Conservation (phyloP, 1,140 invertebrate genomes). For the Reticulitermes speratus region DNA sequence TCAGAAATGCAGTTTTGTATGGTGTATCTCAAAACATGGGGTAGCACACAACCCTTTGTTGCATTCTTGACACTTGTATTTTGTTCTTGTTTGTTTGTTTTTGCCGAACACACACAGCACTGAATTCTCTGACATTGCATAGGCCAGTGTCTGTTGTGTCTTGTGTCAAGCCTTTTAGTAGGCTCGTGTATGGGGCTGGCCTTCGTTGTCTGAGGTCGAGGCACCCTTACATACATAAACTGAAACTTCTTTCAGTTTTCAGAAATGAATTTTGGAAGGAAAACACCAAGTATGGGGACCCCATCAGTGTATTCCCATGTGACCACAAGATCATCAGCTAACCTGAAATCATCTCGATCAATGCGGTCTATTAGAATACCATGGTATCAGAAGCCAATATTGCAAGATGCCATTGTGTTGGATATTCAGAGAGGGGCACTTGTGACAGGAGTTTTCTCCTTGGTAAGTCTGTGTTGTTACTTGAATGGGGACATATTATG, state of each 20-base stretch:
- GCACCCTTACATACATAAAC: no score
- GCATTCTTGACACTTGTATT: no score
- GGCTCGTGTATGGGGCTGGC: no score
- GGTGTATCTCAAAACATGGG: no score
- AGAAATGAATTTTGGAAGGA: constrained; percentile 60
- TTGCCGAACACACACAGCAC: no score
- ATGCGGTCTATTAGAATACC: constrained; percentile 72
- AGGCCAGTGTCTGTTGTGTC: no score
- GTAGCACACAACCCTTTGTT: no score
- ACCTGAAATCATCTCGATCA: constrained; percentile 74
- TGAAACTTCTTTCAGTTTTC: background rate
- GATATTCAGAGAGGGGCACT: constrained; percentile 78
- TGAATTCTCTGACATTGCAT: no score
- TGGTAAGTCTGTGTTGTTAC: constrained; percentile 56
- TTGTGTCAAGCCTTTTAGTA: no score
- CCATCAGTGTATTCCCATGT: constrained; percentile 84
- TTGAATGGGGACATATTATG: background rate
- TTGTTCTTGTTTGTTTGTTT: no score
- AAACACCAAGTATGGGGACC: constrained; percentile 74
- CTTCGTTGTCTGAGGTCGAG: no score
- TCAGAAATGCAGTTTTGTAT: no score
- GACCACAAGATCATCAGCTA: constrained; percentile 72
- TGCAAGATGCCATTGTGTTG: constrained; percentile 72
- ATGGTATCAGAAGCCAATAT: constrained; percentile 79
- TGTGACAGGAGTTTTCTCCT: constrained; percentile 67